Base-by-base conservation (phyloP, 2,888 invertebrate species). In the Atrina japonica region DNA sequence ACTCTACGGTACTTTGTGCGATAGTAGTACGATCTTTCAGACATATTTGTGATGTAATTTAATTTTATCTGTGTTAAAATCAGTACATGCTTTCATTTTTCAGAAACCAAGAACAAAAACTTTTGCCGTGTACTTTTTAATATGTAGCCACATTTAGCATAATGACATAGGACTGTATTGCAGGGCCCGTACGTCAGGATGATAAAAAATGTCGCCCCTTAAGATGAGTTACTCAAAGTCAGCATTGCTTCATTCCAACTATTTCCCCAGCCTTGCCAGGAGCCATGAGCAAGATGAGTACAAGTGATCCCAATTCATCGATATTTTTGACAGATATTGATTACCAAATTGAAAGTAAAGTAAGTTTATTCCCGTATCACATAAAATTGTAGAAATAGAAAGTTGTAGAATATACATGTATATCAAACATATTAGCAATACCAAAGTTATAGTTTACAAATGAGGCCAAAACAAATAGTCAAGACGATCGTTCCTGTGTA, bases 131-230 rank as follows among this genome's bases (percentile, higher is more conserved):
- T n/a, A n/a, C n/a, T n/a, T n/a, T n/a, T n/a, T n/a, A n/a, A n/a
- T n/a, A n/a, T n/a, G n/a, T n/a, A n/a, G n/a, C n/a, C n/a, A n/a
- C 7, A 23, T 1, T 50, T 11, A 50, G 27, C 23, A 50, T 21
- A 25, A 5, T 6, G 23, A 1, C 23, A 0, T 11, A 21, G 25
- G 21, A 18, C 18, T 45, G n/a, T 45, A 3, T 75, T 81, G 14
- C 86, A 94, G 93, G 99, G 99, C 92, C 99, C 99, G 0, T 99
- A 99, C 91, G 99, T 99, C 92, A 94, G 99, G 41, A 98, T 99
- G 98, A 95, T 97, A 0, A 93, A 99, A 66, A 99, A 99, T 92
- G 98, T 98, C n/a, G 97, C 98, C 0, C 97, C 98, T 0, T 0
- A 93, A 95, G 16, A 92, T 99, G 16, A 95, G 96, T 83, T 93